Base-by-base conservation (phyloP, 2,888 invertebrate species). In the Drosophila percnosoma region DNA sequence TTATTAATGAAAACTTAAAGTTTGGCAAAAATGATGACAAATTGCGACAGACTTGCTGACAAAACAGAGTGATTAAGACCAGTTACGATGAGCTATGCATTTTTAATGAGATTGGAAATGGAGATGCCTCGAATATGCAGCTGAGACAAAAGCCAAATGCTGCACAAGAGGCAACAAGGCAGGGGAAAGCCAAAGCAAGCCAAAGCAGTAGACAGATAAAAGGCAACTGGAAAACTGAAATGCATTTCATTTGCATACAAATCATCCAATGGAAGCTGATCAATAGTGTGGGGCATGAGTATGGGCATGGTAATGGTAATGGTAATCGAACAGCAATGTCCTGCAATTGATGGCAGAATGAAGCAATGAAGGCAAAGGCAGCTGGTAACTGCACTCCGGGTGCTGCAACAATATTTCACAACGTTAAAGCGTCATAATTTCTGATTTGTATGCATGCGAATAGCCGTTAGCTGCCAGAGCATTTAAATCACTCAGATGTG, bases 401-500 rank as follows among this genome's bases (percentile, higher is more conserved):
- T 13, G 31, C 34, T 33, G 67, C 64, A 66, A 69, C 75, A 70
- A 73, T 87, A 70, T 73, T 71, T 75, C 78, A 83, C 67, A 69
- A 69, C 59, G 65, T 82, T 84, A 70, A 84, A 82, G 73, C 62
- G 38, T 67, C 72, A 80, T 85, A 74, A 77, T 77, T 82, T 82
- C 71, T 67, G 80, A 79, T 84, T 73, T 73, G 72, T 74, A 69
- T 79, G 85, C 69, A 76, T 68, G 68, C 69, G 65, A 73, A 87
- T 74, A 61, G 63, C 73, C 51, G 62, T 49, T 64, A 64, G 73
- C 68, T 64, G 60, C 24, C 38, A 42, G 49, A 52, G 62, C 73
- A 78, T 78, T 87, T 87, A 87, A 87, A 80, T 82, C 85, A 80
- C 77, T 84, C 80, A 69, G 42, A 36, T 38, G 54, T 38, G 68